Percentiles rank a stretch among this genome's conserved stretches.
These are phyloP conservation scores for Heliopora coerulea DNA, from an alignment of 92 coral and sea anemone genomes.

Conservation along the genomic window DNA sequence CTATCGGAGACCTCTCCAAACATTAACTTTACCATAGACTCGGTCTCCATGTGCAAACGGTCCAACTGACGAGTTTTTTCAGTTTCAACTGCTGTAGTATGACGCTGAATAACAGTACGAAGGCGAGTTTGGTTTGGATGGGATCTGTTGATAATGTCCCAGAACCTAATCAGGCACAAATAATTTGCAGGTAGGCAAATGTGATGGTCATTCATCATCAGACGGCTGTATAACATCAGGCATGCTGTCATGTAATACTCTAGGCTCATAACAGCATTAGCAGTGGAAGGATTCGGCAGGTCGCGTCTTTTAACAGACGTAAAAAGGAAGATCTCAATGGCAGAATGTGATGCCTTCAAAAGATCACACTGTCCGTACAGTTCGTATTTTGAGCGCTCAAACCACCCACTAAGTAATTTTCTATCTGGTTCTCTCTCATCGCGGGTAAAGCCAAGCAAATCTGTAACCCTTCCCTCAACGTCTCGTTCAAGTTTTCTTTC, in stretches of 20 bases:
- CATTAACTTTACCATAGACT: conserved; percentile 63
- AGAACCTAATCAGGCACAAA: conserved; percentile 54
- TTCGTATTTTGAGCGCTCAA: conserved; percentile 61
- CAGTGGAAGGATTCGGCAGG: conserved; percentile 62
- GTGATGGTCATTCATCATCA: conserved; percentile 42
- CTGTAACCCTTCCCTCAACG: neutral
- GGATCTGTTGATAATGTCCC: conserved; percentile 60
- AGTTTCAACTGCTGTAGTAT: conserved; percentile 34
- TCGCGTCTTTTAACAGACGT: conserved; percentile 55
- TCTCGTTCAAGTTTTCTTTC: conserved; percentile 50
- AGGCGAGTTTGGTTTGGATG: conserved; percentile 36
- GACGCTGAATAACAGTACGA: conserved; percentile 54
- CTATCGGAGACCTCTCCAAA: conserved; percentile 56
- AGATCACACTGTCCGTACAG: conserved; percentile 59
- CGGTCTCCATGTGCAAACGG: conserved; percentile 57
- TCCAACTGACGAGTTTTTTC: conserved; percentile 42
- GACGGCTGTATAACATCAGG: conserved; percentile 64
- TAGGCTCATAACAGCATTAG: conserved; percentile 70
- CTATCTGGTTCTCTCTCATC: conserved; percentile 39
- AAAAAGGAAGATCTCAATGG: conserved; percentile 61
- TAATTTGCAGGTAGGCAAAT: conserved; percentile 84
- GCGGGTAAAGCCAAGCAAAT: conserved; percentile 52
- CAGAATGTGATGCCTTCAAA: conserved; percentile 50
- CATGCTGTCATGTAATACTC: conserved; percentile 74
- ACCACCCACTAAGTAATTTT: conserved; percentile 61